Evolutionary conservation across 1,140 invertebrate species (phyloP).

Genomic region (Polyergus mexicanus): DNA sequence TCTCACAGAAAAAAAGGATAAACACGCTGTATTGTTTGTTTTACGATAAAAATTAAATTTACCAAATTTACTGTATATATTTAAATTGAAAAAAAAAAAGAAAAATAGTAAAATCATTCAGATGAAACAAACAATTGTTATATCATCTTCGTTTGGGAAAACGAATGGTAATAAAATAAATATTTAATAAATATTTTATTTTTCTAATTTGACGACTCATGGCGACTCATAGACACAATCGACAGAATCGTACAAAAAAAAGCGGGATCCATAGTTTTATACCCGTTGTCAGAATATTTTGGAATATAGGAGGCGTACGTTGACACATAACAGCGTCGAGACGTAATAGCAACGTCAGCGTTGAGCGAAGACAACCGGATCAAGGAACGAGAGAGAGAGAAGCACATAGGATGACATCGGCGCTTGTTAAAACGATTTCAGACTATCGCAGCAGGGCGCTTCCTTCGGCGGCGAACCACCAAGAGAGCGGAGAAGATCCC

Average conservation of each 20-base stretch:
- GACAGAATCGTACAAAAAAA: background rate
- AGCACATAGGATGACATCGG: conserved; percentile 74
- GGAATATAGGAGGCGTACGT: conserved; percentile 64
- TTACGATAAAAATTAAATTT: too few relatives aligned
- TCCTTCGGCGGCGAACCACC: conserved; percentile 73
- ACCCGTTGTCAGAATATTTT: conserved; percentile 43
- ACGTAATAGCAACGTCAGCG: conserved; percentile 46
- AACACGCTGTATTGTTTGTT: background rate
- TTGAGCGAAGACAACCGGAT: conserved; percentile 64
- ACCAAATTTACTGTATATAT: background rate
- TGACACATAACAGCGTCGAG: conserved; percentile 56
- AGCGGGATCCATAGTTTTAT: conserved; percentile 42
- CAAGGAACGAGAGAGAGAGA: conserved; percentile 57
- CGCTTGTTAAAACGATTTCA: conserved; percentile 78
- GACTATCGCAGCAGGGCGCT: conserved; percentile 78
- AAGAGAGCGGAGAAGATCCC: conserved; percentile 59
- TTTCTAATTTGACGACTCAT: too few relatives aligned
- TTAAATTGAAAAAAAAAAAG: background rate
- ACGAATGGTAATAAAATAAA: background rate
- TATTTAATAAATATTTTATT: too few relatives aligned
- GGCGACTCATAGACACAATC: background rate
- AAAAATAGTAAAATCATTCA: background rate
- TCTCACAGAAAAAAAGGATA: background rate
- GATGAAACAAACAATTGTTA: background rate
- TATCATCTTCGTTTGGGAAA: background rate